Evolutionary conservation across 2,797 vertebrate genomes (phyloP), one percentile per base, ranked within the genome.

Genomic region (Leuciscus waleckii): DNA sequence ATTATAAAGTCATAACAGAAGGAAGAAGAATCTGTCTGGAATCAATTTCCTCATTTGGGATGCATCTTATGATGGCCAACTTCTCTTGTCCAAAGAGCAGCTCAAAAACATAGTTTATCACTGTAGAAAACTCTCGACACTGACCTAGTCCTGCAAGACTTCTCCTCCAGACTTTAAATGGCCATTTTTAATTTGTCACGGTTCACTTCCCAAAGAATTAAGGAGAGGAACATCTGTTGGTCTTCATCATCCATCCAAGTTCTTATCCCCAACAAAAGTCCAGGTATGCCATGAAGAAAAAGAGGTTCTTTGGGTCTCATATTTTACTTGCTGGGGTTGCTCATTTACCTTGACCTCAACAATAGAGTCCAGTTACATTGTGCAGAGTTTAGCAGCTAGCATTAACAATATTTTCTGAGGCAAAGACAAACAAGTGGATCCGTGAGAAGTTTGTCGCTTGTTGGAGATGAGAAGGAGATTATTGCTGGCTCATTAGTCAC

Each of bases 1-100:
- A 13, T 32, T 63, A 79, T 80, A 73, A 51, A 79, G 63, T 67
- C n/a, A 67, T 49, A 37, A 80, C 39, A 67, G 16, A 21, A 79
- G 21, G 6, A 79, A 26, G 43, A 51, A 29, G 63, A 51, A 35
- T 29, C 46, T 68, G 78, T 68, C 78, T 80, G 41, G 43, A 80
- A 80, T 51, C 41, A 68, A 3, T 68, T 68, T 51, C 29, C 61
- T 80, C 78, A 67, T 67, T 80, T 51, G 26, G 43, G 29, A 81
- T 69, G 29, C 43, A 2, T 49, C 41, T 74, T 9, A 32, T 10
- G 43, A 74, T 74, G 71, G 63, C 54, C 75, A 77, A 77, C 75
- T 39, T 58, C 51, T 58, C 35, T 39, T 41, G 35, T 58, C 23
- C 11, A 77, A 77, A 77, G 75, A 39, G 4, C 51, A 39, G 75